A percentile compares a stretch with the other conserved stretches of the same genome.
Conservation (phyloP, 2,113 vertebrate genomes). For the Astur gentilis region DNA sequence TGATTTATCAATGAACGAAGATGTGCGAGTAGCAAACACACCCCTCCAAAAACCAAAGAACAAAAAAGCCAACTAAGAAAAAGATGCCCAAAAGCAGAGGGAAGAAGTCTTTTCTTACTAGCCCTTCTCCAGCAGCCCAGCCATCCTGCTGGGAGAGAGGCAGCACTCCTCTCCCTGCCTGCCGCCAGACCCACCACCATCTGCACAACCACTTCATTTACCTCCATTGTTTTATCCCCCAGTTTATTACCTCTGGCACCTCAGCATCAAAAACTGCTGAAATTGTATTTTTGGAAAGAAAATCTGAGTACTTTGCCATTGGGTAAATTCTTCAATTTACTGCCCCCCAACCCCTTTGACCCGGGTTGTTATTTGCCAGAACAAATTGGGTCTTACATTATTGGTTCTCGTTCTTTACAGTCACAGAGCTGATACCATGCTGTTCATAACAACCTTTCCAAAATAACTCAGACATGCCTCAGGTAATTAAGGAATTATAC, state of each 20-base stretch:
- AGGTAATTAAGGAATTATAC: slow-evolving; percentile 45
- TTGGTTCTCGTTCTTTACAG: slow-evolving; percentile 35
- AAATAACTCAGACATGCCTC: slow-evolving; percentile 35
- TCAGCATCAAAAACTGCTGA: neutral
- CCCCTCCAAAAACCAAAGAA: neutral
- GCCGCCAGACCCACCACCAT: neutral
- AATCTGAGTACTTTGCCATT: neutral
- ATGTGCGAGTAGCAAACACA: neutral
- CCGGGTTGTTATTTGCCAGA: neutral
- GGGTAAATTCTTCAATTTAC: slow-evolving; percentile 3
- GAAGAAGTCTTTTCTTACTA: neutral
- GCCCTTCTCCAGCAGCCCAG: neutral
- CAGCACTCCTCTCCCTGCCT: neutral
- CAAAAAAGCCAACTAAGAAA: neutral
- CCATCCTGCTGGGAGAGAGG: neutral
- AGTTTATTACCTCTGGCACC: neutral
- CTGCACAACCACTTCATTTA: neutral
- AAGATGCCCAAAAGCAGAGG: neutral
- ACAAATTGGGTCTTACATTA: slow-evolving; percentile 5
- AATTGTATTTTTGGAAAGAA: neutral
- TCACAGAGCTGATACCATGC: neutral
- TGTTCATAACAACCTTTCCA: slow-evolving; percentile 26
- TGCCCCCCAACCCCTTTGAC: neutral
- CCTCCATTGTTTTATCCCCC: neutral
- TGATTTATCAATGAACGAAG: neutral